Evolutionary conservation across 2,113 vertebrate genomes (phyloP), one percentile per base, ranked within the genome.

Genomic region (Bubo bubo): DNA sequence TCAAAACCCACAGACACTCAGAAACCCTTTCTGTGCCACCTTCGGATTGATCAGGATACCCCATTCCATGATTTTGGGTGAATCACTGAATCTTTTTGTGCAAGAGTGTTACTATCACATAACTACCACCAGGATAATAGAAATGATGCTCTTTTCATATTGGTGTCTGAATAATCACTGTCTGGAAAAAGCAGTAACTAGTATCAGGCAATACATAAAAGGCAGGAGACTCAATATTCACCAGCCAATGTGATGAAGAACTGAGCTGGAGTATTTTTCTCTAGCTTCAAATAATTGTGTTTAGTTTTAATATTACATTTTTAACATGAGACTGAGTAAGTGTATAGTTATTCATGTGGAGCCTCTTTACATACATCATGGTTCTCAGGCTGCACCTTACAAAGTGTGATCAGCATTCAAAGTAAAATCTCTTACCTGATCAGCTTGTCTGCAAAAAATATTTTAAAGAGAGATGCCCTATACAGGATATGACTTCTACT

Each of bases 31-130:
- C 76, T 75, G 26, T 87, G 62, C 64, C 86, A 89, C 83, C 72
- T 95, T 95, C 8, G 0, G 66, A 85, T 82, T 49, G 80, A 93
- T 95, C 66, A 87, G 91, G 91, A 76, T 85, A 79, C 22, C 55
- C 71, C 50, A 70, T 84, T 95, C 86, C 66, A 39, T 37, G 22
- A 72, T 75, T 95, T 55, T 45, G 28, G 35, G 41, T 92, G 80
- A 95, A 86, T 95, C 80, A 87, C 13, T 68, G 53, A 63, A 52
- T 81, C 68, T 85, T 94, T 94, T 72, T 83, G 71, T 79, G 62
- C 47, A 66, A 79, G 67, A n/a, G 34, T 77, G 18, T 95, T 81
- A 13, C 56, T 86, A 67, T 79, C 53, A 64, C 39, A 12, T 62
- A 79, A 14, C 58, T 79, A 49, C 53, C n/a, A 87, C 43, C 9